Base-by-base conservation (phyloP, 2,888 invertebrate species). In the Dryococelus australis region DNA sequence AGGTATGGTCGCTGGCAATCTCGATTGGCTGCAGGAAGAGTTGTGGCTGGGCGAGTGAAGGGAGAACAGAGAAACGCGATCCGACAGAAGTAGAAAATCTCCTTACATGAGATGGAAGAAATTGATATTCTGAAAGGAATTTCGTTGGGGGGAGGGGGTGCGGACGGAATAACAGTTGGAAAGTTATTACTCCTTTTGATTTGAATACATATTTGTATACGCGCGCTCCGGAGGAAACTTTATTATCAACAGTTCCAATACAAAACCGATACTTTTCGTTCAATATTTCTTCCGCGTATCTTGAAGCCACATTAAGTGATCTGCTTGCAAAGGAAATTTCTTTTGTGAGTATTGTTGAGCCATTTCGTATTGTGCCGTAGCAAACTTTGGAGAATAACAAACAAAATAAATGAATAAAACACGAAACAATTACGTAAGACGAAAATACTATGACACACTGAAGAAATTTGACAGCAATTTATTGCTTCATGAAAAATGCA, bases 11-110 rank as follows among this genome's bases (percentile, higher is more conserved):
- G 65, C 65, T 65, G 65, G 65, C 65, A 65, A 65, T 65, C 65
- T 65, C 65, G 65, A 65, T 65, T 65, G 65, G 65, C 65, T 65
- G 65, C n/a, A 65, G 65, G 65, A 84, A 43, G 85, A 85, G 85
- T 51, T 85, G 85, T 47, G 85, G 85, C 26, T 47, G 53, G 43
- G 27, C n/a, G 85, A 47, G 85, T 47, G 85, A 51, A 47, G n/a
- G 51, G 26, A 27, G 85, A 51, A 85, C 85, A 85, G 85, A 47
- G 85, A 28, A 51, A 43, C 27, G 53, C 53, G 85, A 28, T 43
- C 13, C 53, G 53, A 85, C 85, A 51, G 85, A 51, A 85, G 16
- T 51, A 51, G 47, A 43, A 85, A 51, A 85, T 65, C 65, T 65
- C 65, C 65, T 65, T 65, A 65, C 65, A 65, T 24, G 65, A 65